phyloP scores from a whole-genome alignment of 2,113 vertebrate species.

The Perognathus longimembris region DNA sequence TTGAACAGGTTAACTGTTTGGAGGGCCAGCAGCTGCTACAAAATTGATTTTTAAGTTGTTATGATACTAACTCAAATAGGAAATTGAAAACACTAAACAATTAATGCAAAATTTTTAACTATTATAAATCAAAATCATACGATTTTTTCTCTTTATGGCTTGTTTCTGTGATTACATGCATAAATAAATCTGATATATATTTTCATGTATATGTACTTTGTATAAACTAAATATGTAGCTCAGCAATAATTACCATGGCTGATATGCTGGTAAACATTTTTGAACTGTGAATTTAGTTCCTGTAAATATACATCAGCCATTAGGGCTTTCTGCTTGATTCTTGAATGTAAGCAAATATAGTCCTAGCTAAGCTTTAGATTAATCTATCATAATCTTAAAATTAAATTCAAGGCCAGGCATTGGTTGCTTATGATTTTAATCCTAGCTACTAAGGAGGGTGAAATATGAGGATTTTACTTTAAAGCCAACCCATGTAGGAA shows the following conservation, averaged over 20 bases:
- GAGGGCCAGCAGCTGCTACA: conserved; percentile 9
- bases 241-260: background rate
- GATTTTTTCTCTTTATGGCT: background rate
- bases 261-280: background rate
- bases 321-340: background rate
- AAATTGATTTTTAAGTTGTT: conserved; percentile 25
- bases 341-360: background rate
- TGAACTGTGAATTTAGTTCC: background rate
- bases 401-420: background rate
- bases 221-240: background rate
- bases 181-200: background rate
- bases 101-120: background rate
- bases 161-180: background rate
- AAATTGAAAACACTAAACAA: background rate
- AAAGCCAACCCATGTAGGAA: no score
- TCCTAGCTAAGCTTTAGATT: background rate
- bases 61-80: background rate
- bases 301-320: background rate
- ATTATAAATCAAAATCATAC: background rate
- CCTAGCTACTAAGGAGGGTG: no score
- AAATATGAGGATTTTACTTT: no score
- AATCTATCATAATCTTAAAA: conserved; percentile 54
- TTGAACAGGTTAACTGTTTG: background rate
- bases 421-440: no score
- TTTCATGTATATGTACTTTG: background rate